Evolutionary conservation across 2,797 vertebrate genomes (phyloP), one percentile per base, ranked within the genome.

Genomic region (Allobates femoralis): DNA sequence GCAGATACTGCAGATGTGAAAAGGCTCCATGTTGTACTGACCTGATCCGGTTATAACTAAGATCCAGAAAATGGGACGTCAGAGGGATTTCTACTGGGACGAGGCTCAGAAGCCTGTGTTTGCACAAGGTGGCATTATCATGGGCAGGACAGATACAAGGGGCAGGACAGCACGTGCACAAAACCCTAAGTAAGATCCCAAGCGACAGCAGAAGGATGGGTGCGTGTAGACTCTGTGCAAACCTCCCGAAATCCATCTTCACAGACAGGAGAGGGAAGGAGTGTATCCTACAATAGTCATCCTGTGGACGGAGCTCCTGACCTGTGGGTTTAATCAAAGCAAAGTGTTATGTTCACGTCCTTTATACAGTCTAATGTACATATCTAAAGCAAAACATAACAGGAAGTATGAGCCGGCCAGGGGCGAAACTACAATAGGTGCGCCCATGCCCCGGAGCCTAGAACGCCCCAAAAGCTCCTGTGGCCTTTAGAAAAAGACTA

Each of bases 41-140:
- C 91, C 96, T 94, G 85, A 98, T 92, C 86, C 91, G 95, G 89
- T 98, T 98, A 83, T 92, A 90, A 86, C 96, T 96, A 88, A 98
- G 92, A 91, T 98, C 95, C 90, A 98, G 90, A 32, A 91, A 90
- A 83, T 93, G 94, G 7, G 94, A 93, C 88, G 96, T 94, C 0
- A 77, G 89, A 1, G 96, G 93, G 82, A 98, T 93, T 21, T 93
- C 93, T 84, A 95, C 93, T 0, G 96, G 97, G 26, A 96, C 92
- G 0, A 93, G 89, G 14, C 92, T 95, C 87, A 98, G 91, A 85
- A 95, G 94, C 90, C 94, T 94, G 23, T 93, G 93, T 8, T 94
- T 94, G 75, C 97, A 98, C 89, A 95, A 93, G 62, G 96, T 95
- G 46, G 95, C 95, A 88, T 90, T 93, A 7, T 92, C 88, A 26